A percentile compares a stretch with the other conserved stretches of the same genome.
Evolutionary conservation across 1,140 invertebrate genomes (phyloP).

Genomic region (Babylonia areolata): DNA sequence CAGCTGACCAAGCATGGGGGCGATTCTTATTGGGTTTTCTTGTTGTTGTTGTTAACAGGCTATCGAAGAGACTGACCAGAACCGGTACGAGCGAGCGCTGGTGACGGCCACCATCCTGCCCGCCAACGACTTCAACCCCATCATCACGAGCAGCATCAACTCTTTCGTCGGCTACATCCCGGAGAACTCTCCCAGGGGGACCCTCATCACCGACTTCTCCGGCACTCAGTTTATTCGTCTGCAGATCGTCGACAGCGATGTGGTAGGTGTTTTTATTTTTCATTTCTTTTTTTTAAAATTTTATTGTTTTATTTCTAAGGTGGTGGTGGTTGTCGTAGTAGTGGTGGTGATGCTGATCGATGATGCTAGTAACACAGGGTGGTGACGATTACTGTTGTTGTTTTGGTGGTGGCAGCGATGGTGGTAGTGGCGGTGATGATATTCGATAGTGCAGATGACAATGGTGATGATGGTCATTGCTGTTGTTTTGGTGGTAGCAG

Average conservation of each 20-base stretch:
- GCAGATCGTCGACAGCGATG: constrained; percentile 51
- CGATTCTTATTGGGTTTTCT: not conserved
- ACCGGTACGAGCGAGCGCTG: constrained; percentile 41
- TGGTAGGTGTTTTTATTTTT: constrained; percentile 40
- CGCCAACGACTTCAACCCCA: constrained; percentile 44
- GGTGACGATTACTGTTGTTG: too few species aligned
- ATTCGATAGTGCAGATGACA: too few species aligned
- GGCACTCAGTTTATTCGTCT: constrained; percentile 41
- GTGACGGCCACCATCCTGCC: constrained; percentile 42
- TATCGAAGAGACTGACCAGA: constrained; percentile 29
- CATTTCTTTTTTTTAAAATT: too few species aligned
- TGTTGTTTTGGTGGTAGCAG: too few species aligned
- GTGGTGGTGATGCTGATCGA: too few species aligned
- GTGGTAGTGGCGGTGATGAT: too few species aligned
- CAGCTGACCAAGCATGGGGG: not conserved
- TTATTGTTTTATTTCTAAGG: too few species aligned
- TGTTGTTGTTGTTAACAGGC: constrained; percentile 43
- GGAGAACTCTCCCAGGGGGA: constrained; percentile 56
- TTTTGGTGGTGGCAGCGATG: too few species aligned
- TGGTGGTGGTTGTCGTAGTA: too few species aligned
- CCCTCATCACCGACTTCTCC: constrained; percentile 42
- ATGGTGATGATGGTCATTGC: too few species aligned
- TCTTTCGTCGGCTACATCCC: constrained; percentile 48
- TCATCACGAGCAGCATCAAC: constrained; percentile 30
- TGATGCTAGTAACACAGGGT: too few species aligned